Base-by-base conservation (phyloP, 2,888 invertebrate species). In the Syrphus vitripennis region DNA sequence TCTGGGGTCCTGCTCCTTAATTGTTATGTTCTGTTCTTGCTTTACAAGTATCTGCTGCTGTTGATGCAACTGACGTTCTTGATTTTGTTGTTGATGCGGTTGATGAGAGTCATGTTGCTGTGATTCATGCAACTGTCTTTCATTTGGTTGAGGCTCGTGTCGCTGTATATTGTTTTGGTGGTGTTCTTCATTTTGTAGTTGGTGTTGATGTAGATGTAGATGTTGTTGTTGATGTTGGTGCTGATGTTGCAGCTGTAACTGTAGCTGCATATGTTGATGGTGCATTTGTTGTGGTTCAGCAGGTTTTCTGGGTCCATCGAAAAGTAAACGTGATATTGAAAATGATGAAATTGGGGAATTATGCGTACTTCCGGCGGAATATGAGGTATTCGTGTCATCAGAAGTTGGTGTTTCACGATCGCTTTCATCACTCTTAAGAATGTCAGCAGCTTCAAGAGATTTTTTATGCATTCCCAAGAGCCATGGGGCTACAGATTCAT, bases 401-500 rank as follows among this genome's bases (percentile, higher is more conserved):
- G 94, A 93, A 31, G 93, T 94, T 26, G 93, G 93, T 67, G 94
- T 94, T 89, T 94, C 94, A 89, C 95, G 94, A 89, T 95, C 96
- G 88, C 95, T 95, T 87, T 94, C 94, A 90, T 98, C 98, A 76
- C 92, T 92, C 93, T 98, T 98, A 88, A 99, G 95, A 93, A 98
- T 98, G 91, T 97, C 97, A 88, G 99, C 98, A 74, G 99, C 99
- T 94, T 99, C 99, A 90, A 99, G 93, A 63, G 98, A 98, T 93
- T 99, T 99, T 91, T 99, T 97, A 94, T 99, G 99, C 92, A 92
- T 95, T 97, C 99, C 99, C 93, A 99, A 95, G 90, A 99, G 95
- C 99, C 99, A 99, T 34, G 99, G 99, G 72, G 99, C 99, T 84
- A 99, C 99, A 83, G 97, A 97, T 92, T 98, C 97, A 92, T 97